These are phyloP conservation scores for Phrynocephalus forsythii DNA, from an alignment of 2,797 vertebrate genomes.

Conservation along the genomic window DNA sequence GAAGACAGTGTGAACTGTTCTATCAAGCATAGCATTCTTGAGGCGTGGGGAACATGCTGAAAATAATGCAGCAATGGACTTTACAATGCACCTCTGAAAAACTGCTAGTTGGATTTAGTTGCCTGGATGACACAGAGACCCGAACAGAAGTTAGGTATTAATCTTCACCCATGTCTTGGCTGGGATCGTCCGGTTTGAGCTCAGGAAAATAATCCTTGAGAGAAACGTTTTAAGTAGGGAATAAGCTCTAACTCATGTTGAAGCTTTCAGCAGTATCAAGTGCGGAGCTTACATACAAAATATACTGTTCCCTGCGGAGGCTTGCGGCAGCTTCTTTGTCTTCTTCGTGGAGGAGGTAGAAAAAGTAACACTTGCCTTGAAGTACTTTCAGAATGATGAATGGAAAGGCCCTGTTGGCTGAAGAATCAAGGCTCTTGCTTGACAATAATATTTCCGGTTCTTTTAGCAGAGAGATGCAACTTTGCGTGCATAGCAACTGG, in stretches of 20 bases:
- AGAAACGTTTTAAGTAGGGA: not conserved
- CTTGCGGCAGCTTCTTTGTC: not conserved
- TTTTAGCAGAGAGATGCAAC: not conserved
- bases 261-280: conserved; percentile 19
- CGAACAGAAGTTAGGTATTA: not conserved
- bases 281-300: conserved; percentile 17
- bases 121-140: not conserved
- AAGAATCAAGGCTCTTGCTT: not conserved
- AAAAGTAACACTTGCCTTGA: conserved; percentile 9
- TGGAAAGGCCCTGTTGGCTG: not conserved
- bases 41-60: not conserved
- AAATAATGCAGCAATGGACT: not conserved
- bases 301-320: conserved; percentile 10
- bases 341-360: not conserved
- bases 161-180: conserved; percentile 7
- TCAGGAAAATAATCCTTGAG: conserved; percentile 8
- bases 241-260: conserved; percentile 19
- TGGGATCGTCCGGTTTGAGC: not conserved
- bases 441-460: not conserved
- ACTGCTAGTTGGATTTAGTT: not conserved
- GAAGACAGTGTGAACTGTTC: not conserved
- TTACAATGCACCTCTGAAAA: not conserved
- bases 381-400: conserved; percentile 24
- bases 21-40: not conserved
- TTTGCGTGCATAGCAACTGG: not conserved